These are phyloP conservation scores for Patella vulgata DNA, from an alignment of 1,140 invertebrate species.

Conservation along the genomic window DNA sequence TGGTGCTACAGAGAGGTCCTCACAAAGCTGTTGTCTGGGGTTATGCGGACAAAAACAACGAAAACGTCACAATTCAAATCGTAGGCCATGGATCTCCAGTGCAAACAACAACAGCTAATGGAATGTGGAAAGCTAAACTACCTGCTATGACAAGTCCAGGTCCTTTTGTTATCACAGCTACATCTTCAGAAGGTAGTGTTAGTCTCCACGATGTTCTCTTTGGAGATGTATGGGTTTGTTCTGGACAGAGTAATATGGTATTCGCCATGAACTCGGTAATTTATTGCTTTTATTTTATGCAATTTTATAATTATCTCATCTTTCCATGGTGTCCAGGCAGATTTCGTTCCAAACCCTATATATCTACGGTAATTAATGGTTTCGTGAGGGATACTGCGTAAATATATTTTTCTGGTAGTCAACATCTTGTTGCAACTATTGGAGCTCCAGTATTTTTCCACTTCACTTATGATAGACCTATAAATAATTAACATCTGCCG, in stretches of 20 bases:
- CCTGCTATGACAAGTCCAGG: constrained; percentile 11
- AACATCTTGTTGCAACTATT: no score
- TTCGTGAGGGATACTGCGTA: no score
- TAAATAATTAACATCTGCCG: no score
- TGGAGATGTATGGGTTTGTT: constrained; percentile 52
- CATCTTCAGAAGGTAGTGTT: constrained; percentile 18
- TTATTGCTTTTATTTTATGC: no score
- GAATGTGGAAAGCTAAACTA: constrained; percentile 31
- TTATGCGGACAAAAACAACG: constrained; percentile 27
- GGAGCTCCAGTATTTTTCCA: no score
- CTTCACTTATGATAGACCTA: no score
- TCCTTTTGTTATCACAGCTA: constrained; percentile 23
- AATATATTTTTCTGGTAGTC: no score
- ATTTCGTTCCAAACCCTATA: constrained; percentile 23
- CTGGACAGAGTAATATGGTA: constrained; percentile 63
- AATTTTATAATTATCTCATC: no score
- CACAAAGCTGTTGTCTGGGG: constrained; percentile 49
- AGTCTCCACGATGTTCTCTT: constrained; percentile 36
- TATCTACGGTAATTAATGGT: no score
- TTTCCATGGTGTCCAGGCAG: no score
- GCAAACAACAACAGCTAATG: constrained; percentile 1
- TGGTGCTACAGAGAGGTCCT: constrained; percentile 50
- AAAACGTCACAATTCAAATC: constrained; percentile 22
- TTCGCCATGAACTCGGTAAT: no score
- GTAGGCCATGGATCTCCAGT: background rate